A percentile compares a stretch with the other conserved stretches of the same genome.
phyloP scores from a whole-genome alignment of 2,888 invertebrate species.

The Ceramica pisi region DNA sequence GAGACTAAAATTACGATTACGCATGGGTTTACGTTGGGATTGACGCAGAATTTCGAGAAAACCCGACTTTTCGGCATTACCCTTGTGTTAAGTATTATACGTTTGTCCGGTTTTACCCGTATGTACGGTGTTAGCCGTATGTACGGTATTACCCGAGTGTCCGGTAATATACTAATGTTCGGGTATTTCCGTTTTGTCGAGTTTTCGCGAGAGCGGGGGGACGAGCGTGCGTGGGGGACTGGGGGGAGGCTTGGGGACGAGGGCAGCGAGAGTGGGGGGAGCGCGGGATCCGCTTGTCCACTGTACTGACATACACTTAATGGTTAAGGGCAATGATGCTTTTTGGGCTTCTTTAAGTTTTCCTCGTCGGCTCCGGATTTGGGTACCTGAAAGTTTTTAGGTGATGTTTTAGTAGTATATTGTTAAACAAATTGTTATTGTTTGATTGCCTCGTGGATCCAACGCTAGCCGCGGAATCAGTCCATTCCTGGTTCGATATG shows the following conservation, averaged over 20 bases:
- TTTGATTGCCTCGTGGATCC: too few relatives aligned
- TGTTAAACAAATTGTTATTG: too few relatives aligned
- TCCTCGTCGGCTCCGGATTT: constrained; percentile 93
- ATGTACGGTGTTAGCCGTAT: not conserved
- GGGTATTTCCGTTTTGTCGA: not conserved
- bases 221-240: constrained; percentile 72
- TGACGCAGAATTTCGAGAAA: constrained; percentile 36
- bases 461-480: too few relatives aligned
- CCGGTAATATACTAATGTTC: not conserved
- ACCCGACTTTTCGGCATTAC: not conserved
- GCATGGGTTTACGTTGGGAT: constrained; percentile 22
- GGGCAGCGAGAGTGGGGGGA: constrained; percentile 64
- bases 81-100: not conserved
- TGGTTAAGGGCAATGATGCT: constrained; percentile 94
- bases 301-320: constrained; percentile 87
- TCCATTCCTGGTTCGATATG: too few relatives aligned
- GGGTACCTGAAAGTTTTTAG: constrained; percentile 76
- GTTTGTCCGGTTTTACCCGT: constrained; percentile 21
- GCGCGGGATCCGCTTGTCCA: constrained; percentile 80
- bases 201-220: constrained; percentile 22
- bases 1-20: constrained; percentile 48
- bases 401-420: constrained; percentile 7
- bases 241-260: constrained; percentile 43
- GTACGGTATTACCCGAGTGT: constrained; percentile 21
- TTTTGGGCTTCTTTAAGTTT: constrained; percentile 95